Base-by-base conservation (phyloP, 2,888 invertebrate species). In the Anodontia alba region DNA sequence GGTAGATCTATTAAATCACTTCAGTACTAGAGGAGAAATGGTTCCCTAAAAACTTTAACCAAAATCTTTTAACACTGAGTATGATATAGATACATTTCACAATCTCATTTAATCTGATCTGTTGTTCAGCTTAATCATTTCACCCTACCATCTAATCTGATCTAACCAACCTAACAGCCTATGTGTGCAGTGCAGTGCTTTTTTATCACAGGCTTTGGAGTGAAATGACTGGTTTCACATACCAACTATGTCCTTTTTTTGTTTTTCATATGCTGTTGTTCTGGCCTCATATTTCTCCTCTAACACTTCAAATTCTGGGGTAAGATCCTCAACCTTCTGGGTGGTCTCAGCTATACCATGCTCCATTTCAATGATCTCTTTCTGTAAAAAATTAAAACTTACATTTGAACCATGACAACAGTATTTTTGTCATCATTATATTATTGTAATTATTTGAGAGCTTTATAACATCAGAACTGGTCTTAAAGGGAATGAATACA, bases 241-340 rank as follows among this genome's bases (percentile, higher is more conserved):
- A 92, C 92, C 89, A 86, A 91, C 91, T 87, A 92, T 90, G 81
- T 88, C 84, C 83, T 91, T 91, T 82, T 93, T 93, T 73, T 87
- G 88, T 73, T 76, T 80, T 68, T 92, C 90, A 89, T 91, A 93
- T 51, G 84, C 87, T 66, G 84, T 84, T 62, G 89, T 88, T 78
- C 89, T 87, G 23, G 89, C 86, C 23, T 91, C 86, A 88, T 89
- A 91, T 49, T 81, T 74, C 73, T 80, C 80, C 78, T 92, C 91
- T 42, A 91, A 81, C 20, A 91, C 88, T 75, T 90, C 77, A 87
- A 91, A 93, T n/a, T 73, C 79, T 69, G 92, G 92, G 8, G 88
- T 89, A 38, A 81, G 77, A 17, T 90, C 90, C 57, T 90, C 86
- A 29, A 92, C 76, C 8, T 81, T 69, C 36, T 87, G 71, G 23